Base-by-base conservation (phyloP, 2,797 vertebrate species). In the Fistularia commersonii region DNA sequence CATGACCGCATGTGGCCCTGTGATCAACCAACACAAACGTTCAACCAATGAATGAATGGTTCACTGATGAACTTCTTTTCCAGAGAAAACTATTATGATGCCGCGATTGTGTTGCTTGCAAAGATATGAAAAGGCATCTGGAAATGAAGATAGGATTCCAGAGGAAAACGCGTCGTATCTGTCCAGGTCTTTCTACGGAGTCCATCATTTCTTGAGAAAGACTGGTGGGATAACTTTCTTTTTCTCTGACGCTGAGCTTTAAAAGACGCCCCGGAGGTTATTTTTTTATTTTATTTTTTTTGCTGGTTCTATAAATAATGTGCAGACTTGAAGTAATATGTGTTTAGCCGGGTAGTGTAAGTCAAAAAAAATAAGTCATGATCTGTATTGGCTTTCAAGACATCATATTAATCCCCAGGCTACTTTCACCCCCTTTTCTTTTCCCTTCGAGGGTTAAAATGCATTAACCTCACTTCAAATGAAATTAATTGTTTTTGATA, bases 271-370 rank as follows among this genome's bases (percentile, higher is more conserved):
- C 61, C 43, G n/a, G 44, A 60, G 69, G 71, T 77, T 74, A 73
- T 58, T 54, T 46, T 39, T 51, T 71, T 74, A 73, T 58, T 54
- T 46, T 39, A 49, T 71, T 54, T 37, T 45, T 48, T 66, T 45
- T 47, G 45, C 72, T 72, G 64, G 70, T 74, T 76, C 74, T 74
- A 79, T 83, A 64, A 69, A 76, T 88, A 87, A 87, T 84, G 69
- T 86, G 81, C 83, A 80, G 82, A 85, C 81, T 80, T 80, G 50
- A 83, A 86, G 82, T 86, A 81, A 86, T 83, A 77, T 75, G 82
- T 87, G 82, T 88, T 88, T 81, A 84, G 84, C 73, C 66, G 82
- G 63, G 69, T 77, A 83, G 85, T 66, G 76, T 73, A 76, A 70
- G 65, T 71, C 72, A 56, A 58, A 76, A 69, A 82, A 89, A 58